Conservation (phyloP, 2,888 invertebrate genomes). For the Agriopis leucophaearia region DNA sequence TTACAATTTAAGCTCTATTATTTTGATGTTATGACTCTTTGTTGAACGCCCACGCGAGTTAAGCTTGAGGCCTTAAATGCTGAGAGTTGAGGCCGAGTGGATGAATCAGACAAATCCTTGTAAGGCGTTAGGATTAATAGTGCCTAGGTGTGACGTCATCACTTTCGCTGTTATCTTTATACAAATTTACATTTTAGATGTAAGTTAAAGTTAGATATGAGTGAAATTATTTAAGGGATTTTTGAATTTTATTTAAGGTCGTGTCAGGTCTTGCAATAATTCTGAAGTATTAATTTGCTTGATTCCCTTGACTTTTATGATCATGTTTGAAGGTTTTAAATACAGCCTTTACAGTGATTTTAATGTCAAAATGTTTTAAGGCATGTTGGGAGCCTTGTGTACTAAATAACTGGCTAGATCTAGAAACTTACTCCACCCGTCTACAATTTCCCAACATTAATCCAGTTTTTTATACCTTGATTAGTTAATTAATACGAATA, state of each 20-base stretch:
- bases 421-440: not conserved
- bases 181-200: not conserved
- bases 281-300: conserved; percentile 18
- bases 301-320: conserved; percentile 37
- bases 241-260: not conserved
- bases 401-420: not conserved
- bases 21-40: conserved; percentile 45
- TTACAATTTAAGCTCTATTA: conserved; percentile 38
- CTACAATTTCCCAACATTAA: not conserved
- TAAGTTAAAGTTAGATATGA: too few species aligned
- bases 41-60: conserved; percentile 48
- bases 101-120: conserved; percentile 57
- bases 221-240: not conserved
- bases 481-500: too few species aligned
- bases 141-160: conserved; percentile 49
- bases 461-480: too few species aligned
- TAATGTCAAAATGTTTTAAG: conserved; percentile 19
- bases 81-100: conserved; percentile 40
- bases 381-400: conserved; percentile 2
- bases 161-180: conserved; percentile 56
- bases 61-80: conserved; percentile 52
- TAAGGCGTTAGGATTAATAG: conserved; percentile 43
- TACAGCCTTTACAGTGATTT: conserved; percentile 21
- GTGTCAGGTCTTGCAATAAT: conserved; percentile 20
- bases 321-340: conserved; percentile 19